phyloP scores from a whole-genome alignment of 2,888 invertebrate genomes.

The Macrophya alboannulata region DNA sequence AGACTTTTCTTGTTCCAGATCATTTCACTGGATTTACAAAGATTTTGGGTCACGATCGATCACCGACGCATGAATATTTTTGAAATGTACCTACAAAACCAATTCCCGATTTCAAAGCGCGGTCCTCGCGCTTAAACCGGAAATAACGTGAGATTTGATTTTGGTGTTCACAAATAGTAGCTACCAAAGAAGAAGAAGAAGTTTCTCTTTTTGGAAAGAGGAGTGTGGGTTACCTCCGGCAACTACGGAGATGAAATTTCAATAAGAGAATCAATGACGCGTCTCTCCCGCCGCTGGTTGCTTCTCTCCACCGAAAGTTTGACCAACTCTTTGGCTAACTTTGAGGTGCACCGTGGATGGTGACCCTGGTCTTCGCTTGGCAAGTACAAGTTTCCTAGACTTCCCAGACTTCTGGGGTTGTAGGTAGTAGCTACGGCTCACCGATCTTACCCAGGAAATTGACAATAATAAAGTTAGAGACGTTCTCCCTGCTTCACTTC shows the following conservation, averaged over 20 bases:
- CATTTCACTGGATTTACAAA: background rate
- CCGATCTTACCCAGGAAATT: conserved; percentile 38
- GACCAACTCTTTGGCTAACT: conserved; percentile 31
- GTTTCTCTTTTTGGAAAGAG: background rate
- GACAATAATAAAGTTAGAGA: conserved; percentile 45
- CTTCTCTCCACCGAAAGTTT: background rate
- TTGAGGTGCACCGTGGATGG: conserved; percentile 40
- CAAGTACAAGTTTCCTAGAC: conserved; percentile 41
- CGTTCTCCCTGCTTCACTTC: conserved; percentile 6
- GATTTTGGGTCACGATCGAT: background rate
- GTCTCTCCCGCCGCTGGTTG: background rate
- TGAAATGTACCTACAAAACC: no score
- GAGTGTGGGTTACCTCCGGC: background rate
- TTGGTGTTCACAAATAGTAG: background rate
- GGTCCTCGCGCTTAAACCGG: background rate
- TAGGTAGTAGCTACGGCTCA: conserved; percentile 27
- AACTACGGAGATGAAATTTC: conserved; percentile 33
- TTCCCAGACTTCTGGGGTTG: conserved; percentile 25
- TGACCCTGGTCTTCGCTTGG: conserved; percentile 36
- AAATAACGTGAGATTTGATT: conserved; percentile 8
- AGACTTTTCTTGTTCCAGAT: background rate
- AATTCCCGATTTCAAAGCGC: background rate
- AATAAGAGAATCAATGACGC: conserved; percentile 45
- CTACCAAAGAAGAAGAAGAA: background rate
- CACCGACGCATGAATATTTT: no score